phyloP scores from a whole-genome alignment of 1,140 invertebrate genomes.

The Zaprionus ornatus region DNA sequence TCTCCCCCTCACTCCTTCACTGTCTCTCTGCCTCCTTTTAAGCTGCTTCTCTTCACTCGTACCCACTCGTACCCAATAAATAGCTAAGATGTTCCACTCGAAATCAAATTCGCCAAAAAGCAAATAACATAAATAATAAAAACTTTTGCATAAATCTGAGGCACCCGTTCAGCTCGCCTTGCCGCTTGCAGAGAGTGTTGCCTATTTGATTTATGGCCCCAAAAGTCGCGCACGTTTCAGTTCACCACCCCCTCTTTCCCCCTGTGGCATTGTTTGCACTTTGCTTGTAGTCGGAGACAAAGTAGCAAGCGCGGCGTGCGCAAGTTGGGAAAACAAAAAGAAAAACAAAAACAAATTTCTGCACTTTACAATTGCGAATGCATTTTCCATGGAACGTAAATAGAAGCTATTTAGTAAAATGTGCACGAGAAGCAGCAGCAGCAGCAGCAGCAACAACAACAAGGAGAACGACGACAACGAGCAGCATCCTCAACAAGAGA shows the following conservation, averaged over 20 bases:
- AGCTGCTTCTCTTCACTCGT: background rate
- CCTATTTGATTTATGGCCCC: conserved; percentile 71
- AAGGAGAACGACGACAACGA: conserved; percentile 10
- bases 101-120: conserved; percentile 27
- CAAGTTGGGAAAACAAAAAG: conserved; percentile 33
- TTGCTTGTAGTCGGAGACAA: conserved; percentile 65
- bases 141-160: conserved; percentile 40
- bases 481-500: conserved; percentile 29
- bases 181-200: background rate
- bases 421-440: conserved; percentile 63
- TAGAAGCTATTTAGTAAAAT: conserved; percentile 80
- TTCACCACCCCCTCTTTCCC: background rate
- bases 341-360: conserved; percentile 62
- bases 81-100: conserved; percentile 12
- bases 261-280: conserved; percentile 42
- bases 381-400: conserved; percentile 79
- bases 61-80: background rate
- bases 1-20: background rate
- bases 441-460: conserved; percentile 22
- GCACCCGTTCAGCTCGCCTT: background rate
- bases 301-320: conserved; percentile 44
- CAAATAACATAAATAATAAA: conserved; percentile 36
- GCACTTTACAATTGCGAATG: conserved; percentile 78
- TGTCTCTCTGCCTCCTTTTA: background rate
- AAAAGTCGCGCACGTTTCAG: conserved; percentile 72